Percentiles rank a stretch among this genome's conserved stretches.
phyloP scores from a whole-genome alignment of 2,797 vertebrate species.

The Zenarchopterus dispar region DNA sequence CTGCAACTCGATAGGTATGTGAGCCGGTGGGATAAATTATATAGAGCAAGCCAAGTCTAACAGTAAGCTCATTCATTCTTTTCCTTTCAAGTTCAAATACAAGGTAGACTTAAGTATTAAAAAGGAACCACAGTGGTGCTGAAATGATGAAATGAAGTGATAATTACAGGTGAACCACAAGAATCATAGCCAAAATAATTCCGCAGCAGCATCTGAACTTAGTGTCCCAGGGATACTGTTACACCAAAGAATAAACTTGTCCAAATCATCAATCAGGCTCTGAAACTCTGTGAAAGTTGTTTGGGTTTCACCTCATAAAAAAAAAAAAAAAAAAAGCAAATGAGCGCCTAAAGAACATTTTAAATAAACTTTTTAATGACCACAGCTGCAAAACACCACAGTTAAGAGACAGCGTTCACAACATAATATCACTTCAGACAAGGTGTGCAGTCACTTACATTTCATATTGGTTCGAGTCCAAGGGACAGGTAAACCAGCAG shows the following conservation, averaged over 20 bases:
- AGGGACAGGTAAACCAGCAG: constrained; percentile 51
- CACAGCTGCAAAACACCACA: too few relatives aligned
- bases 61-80: constrained; percentile 80
- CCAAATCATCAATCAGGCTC: too few relatives aligned
- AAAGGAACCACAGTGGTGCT: constrained; percentile 73
- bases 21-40: constrained; percentile 74
- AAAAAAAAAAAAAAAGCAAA: too few relatives aligned
- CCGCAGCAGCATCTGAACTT: constrained; percentile 54
- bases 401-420: too few relatives aligned
- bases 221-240: constrained; percentile 15
- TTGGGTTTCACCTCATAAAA: too few relatives aligned
- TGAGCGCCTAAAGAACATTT: too few relatives aligned
- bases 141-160: constrained; percentile 75
- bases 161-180: constrained; percentile 83
- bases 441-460: constrained; percentile 78
- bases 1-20: constrained; percentile 77
- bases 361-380: too few relatives aligned
- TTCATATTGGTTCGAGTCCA: constrained; percentile 84
- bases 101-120: constrained; percentile 76
- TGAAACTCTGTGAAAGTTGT: too few relatives aligned
- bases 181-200: constrained; percentile 66
- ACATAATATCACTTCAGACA: background rate
- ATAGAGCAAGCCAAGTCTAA: constrained; percentile 71
- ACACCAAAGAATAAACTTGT: too few relatives aligned
- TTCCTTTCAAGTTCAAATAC: constrained; percentile 80